Percentiles rank a stretch among this genome's conserved stretches.
These are phyloP conservation scores for Aspiorhynchus laticeps DNA, from an alignment of 2,113 vertebrate genomes.

Conservation along the genomic window DNA sequence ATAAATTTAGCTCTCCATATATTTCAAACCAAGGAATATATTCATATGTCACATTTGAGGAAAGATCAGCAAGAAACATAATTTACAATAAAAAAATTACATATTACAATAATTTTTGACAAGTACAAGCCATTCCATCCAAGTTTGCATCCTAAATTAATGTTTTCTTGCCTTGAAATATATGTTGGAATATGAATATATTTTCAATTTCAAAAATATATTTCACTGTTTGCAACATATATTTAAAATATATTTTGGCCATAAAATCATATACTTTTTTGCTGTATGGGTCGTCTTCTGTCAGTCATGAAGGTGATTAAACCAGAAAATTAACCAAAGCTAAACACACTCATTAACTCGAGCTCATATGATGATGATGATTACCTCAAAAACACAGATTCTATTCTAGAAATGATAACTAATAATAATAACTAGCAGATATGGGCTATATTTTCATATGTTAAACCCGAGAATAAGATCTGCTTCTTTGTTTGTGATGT, in stretches of 20 bases:
- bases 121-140: not conserved
- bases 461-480: slow-evolving; percentile 47
- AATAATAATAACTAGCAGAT: slow-evolving; percentile 46
- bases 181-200: too few species aligned
- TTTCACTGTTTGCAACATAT: not conserved
- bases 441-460: slow-evolving; percentile 68
- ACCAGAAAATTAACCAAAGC: slow-evolving; percentile 58
- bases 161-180: too few species aligned
- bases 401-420: slow-evolving; percentile 56
- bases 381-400: slow-evolving; percentile 45
- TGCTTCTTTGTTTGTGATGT: slow-evolving; percentile 56
- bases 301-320: not conserved
- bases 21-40: too few species aligned
- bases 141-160: too few species aligned
- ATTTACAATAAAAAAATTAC: too few species aligned
- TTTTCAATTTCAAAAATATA: too few species aligned
- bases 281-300: not conserved
- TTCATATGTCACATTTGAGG: too few species aligned
- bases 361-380: slow-evolving; percentile 23
- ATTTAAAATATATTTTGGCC: not conserved
- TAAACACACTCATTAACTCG: slow-evolving; percentile 3
- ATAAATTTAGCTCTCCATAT: too few species aligned
- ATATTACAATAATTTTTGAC: too few species aligned
- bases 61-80: too few species aligned
- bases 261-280: not conserved